Evolutionary conservation across 2,888 invertebrate genomes (phyloP).

Genomic region (Scaptomyza caliginosa): DNA sequence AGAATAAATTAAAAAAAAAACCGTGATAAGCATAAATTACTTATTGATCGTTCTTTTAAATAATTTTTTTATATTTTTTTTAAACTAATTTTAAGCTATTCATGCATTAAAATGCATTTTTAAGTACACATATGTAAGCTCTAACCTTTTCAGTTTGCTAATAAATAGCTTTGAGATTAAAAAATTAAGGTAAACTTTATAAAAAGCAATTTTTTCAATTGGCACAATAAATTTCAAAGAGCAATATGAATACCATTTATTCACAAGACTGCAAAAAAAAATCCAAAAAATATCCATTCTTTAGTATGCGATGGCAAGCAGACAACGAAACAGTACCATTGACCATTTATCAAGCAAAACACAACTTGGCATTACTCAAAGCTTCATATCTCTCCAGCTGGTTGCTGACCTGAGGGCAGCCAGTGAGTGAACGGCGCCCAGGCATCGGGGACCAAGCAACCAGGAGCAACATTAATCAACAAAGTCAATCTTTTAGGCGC

Average conservation of each 20-base stretch:
- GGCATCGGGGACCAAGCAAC: background rate
- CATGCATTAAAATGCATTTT: too few species aligned
- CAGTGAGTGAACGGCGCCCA: background rate
- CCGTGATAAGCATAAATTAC: background rate
- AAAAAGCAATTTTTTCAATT: background rate
- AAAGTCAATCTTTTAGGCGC: conserved; percentile 61
- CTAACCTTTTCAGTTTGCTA: too few species aligned
- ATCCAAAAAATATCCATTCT: conserved; percentile 12
- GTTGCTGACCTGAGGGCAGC: conserved; percentile 12
- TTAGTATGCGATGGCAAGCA: background rate
- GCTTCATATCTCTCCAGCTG: conserved; percentile 34
- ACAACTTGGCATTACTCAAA: conserved; percentile 33
- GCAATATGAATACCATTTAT: conserved; percentile 8
- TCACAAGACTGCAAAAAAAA: background rate
- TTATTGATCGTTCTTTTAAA: background rate
- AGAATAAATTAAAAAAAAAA: background rate
- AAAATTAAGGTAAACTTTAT: too few species aligned
- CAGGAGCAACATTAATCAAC: conserved; percentile 64
- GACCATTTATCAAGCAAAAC: conserved; percentile 51
- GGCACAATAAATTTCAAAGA: too few species aligned
- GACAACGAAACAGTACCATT: conserved; percentile 21
- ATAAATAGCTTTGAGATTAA: too few species aligned
- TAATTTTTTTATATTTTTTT: too few species aligned
- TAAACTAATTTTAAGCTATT: too few species aligned
- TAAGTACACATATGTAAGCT: too few species aligned